A percentile compares a stretch with the other conserved stretches of the same genome.
phyloP scores from a whole-genome alignment of 2,888 invertebrate genomes.

The Peribatodes rhomboidaria region DNA sequence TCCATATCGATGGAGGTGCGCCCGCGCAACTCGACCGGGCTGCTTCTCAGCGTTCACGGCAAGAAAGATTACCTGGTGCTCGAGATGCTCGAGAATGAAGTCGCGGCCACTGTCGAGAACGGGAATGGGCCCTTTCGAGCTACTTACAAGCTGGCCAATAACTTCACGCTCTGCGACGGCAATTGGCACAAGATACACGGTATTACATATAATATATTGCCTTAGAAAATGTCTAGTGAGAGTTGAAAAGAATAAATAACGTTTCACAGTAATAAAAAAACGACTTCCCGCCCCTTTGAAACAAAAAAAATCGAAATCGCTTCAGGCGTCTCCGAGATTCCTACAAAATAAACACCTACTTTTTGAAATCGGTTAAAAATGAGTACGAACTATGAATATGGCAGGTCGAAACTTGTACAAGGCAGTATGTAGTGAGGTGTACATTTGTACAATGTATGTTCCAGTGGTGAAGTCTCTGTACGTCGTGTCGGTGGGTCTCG shows the following conservation, averaged over 20 bases:
- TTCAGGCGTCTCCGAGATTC: too few relatives aligned
- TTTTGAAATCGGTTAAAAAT: too few relatives aligned
- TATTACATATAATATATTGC: too few relatives aligned
- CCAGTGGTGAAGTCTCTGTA: conserved; percentile 96
- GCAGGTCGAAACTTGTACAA: too few relatives aligned
- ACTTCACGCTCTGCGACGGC: conserved; percentile 95
- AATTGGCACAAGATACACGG: conserved; percentile 96
- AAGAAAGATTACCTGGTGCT: conserved; percentile 93
- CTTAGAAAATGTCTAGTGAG: not conserved
- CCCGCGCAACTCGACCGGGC: conserved; percentile 93
- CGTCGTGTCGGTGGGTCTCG: conserved; percentile 94
- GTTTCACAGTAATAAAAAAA: too few relatives aligned
- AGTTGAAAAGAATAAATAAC: too few relatives aligned
- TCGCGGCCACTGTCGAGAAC: conserved; percentile 94
- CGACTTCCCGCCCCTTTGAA: too few relatives aligned
- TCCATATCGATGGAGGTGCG: conserved; percentile 94
- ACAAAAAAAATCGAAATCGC: too few relatives aligned
- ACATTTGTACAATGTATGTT: conserved; percentile 44
- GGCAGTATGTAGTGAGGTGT: not conserved
- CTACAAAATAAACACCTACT: too few relatives aligned
- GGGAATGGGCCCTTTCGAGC: conserved; percentile 93
- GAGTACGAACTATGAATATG: too few relatives aligned
- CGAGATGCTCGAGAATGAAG: conserved; percentile 94
- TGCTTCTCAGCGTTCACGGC: conserved; percentile 95
- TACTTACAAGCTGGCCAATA: conserved; percentile 88